A percentile compares a stretch with the other conserved stretches of the same genome.
Conservation (phyloP, 2,888 invertebrate species). For the Emmelina monodactyla region DNA sequence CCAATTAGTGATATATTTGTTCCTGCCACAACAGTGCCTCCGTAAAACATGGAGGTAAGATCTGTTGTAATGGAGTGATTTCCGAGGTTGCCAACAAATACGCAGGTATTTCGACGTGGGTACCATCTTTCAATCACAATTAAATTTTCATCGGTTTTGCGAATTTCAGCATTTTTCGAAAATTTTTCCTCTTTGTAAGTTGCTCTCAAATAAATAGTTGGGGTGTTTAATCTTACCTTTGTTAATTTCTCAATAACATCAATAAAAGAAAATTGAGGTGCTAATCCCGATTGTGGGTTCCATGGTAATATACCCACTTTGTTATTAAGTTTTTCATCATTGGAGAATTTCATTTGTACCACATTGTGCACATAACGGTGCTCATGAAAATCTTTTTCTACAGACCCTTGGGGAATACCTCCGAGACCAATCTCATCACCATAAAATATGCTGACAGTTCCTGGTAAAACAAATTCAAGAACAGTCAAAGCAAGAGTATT, state of each 20-base stretch:
- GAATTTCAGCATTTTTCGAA: constrained; percentile 73
- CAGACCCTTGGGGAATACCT: constrained; percentile 55
- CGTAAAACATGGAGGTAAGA: constrained; percentile 78
- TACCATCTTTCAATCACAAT: constrained; percentile 79
- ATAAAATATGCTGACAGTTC: constrained; percentile 86
- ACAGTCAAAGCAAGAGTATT: constrained; percentile 74
- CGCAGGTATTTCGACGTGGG: constrained; percentile 79
- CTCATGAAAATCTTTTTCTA: constrained; percentile 65
- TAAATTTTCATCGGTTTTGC: constrained; percentile 70
- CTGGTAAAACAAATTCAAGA: constrained; percentile 84
- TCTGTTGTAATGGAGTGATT: constrained; percentile 68
- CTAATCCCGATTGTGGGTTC: constrained; percentile 65
- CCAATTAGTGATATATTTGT: constrained; percentile 44
- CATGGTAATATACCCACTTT: constrained; percentile 66
- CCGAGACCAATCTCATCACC: constrained; percentile 87
- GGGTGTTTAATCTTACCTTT: constrained; percentile 66
- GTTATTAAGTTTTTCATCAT: constrained; percentile 29
- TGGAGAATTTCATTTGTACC: constrained; percentile 73
- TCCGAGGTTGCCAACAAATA: constrained; percentile 78
- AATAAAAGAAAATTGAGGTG: constrained; percentile 56
- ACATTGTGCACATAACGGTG: constrained; percentile 72
- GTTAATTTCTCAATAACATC: constrained; percentile 68
- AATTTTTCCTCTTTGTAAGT: constrained; percentile 71
- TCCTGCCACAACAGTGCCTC: constrained; percentile 64
- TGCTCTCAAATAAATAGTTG: constrained; percentile 77